A percentile compares a stretch with the other conserved stretches of the same genome.
phyloP scores from a whole-genome alignment of 2,797 vertebrate genomes.

The Dryobates pubescens region DNA sequence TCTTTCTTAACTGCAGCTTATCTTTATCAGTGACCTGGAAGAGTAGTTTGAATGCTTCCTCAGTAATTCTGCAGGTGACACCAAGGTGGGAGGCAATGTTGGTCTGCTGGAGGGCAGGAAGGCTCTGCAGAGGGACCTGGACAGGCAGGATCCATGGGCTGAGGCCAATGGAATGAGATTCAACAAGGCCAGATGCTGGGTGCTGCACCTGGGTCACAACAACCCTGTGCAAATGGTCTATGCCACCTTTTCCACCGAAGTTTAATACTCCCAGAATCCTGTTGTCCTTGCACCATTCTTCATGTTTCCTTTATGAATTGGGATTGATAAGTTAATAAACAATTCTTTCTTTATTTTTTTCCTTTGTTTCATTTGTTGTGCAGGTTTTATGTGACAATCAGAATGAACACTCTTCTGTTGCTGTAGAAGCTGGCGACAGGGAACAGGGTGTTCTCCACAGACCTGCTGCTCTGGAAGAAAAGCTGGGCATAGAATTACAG shows the following conservation, averaged over 20 bases:
- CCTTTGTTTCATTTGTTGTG: neutral
- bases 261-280: neutral
- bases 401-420: slow-evolving; percentile 71
- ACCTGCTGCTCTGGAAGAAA: slow-evolving; percentile 62
- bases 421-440: slow-evolving; percentile 38
- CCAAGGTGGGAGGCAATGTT: too few species aligned
- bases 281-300: neutral
- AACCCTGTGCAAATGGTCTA: too few species aligned
- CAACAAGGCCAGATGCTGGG: too few species aligned
- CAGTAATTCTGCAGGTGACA: too few species aligned
- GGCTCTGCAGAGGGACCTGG: too few species aligned
- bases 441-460: neutral
- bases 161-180: too few species aligned
- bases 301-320: neutral
- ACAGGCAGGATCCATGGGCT: too few species aligned
- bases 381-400: slow-evolving; percentile 78
- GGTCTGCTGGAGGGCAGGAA: too few species aligned
- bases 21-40: neutral
- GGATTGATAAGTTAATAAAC: neutral
- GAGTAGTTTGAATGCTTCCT: too few species aligned
- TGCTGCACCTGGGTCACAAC: too few species aligned
- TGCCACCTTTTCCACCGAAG: neutral
- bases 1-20: neutral
- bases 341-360: neutral
- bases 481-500: slow-evolving; percentile 61